phyloP scores from a whole-genome alignment of 2,888 invertebrate species.

The Chromoteleia sp. region DNA sequence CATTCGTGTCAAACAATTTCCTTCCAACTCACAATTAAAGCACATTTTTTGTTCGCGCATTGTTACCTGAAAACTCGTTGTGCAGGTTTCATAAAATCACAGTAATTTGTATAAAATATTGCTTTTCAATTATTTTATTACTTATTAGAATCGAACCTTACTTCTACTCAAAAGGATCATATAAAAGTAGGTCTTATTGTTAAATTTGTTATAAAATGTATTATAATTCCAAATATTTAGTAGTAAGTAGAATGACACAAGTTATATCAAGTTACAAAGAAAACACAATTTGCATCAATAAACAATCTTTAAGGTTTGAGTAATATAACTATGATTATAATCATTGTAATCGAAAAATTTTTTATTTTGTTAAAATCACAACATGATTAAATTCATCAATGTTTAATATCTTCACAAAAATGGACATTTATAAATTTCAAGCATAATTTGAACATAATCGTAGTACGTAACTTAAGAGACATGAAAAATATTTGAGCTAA shows the following conservation, averaged over 20 bases:
- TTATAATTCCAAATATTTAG: not conserved
- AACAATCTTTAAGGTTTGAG: not conserved
- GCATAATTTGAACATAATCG: too few relatives aligned
- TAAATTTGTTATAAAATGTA: constrained; percentile 1
- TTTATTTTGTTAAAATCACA: too few relatives aligned
- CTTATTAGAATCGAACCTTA: constrained; percentile 14
- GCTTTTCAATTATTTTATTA: constrained; percentile 9
- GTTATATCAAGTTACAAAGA: too few relatives aligned
- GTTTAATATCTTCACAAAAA: too few relatives aligned
- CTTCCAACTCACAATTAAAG: not conserved
- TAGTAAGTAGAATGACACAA: not conserved
- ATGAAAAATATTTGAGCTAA: too few relatives aligned
- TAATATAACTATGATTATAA: not conserved
- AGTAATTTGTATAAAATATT: not conserved
- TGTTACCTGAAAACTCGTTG: not conserved
- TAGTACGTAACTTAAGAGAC: too few relatives aligned
- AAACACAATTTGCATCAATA: not conserved
- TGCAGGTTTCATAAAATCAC: constrained; percentile 2
- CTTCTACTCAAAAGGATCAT: constrained; percentile 3
- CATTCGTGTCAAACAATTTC: constrained; percentile 21
- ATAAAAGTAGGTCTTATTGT: constrained; percentile 17
- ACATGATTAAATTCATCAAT: too few relatives aligned
- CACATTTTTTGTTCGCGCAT: too few relatives aligned
- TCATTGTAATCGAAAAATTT: too few relatives aligned
- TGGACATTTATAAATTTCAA: too few relatives aligned